Percentiles rank a stretch among this genome's conserved stretches.
Evolutionary conservation across 2,797 vertebrate species (phyloP).

Genomic region (Cynodonichthys magdalenae): DNA sequence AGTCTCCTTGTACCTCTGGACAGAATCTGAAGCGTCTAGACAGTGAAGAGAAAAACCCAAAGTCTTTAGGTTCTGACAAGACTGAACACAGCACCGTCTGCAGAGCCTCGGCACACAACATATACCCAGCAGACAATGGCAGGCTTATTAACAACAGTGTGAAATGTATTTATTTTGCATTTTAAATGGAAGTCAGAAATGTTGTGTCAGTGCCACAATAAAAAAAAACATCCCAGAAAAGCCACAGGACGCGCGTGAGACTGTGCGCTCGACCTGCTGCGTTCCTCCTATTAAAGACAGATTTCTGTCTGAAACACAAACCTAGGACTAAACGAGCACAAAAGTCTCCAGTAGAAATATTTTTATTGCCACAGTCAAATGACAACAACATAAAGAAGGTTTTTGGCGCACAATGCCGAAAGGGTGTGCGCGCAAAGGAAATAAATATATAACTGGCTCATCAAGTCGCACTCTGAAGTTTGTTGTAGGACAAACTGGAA

Average conservation of each 20-base stretch:
- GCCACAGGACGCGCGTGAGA: constrained; percentile 23
- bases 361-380: neutral
- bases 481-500: constrained; percentile 13
- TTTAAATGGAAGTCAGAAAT: neutral
- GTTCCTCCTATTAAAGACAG: constrained; percentile 17
- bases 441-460: constrained; percentile 4
- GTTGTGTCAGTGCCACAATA: constrained; percentile 4
- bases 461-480: constrained; percentile 51
- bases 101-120: constrained; percentile 54
- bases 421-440: neutral
- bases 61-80: constrained; percentile 41
- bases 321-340: neutral
- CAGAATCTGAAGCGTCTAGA: constrained; percentile 74
- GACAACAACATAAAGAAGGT: neutral
- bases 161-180: too few relatives aligned
- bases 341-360: neutral
- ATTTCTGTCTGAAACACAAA: neutral
- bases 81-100: constrained; percentile 44
- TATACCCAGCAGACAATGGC: constrained; percentile 30
- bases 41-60: constrained; percentile 62
- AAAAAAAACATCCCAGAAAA: constrained; percentile 1
- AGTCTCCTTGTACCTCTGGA: constrained; percentile 63
- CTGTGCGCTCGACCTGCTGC: constrained; percentile 20
- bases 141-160: neutral
- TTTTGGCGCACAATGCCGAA: constrained; percentile 23